A percentile compares a stretch with the other conserved stretches of the same genome.
phyloP scores from a whole-genome alignment of 2,888 invertebrate genomes.

The Pecten maximus region DNA sequence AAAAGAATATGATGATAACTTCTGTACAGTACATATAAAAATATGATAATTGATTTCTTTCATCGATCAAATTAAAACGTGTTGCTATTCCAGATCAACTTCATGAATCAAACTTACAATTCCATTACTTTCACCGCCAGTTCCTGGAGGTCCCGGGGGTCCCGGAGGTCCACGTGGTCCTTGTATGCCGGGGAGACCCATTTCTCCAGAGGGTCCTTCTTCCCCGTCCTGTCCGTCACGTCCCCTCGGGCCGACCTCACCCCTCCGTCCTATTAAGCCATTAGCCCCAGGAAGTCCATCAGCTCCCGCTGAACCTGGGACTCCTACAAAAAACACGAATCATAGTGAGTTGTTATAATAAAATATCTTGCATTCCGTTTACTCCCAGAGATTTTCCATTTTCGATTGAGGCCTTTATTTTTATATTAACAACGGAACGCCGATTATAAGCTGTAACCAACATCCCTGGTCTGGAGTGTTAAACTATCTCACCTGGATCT shows the following conservation, averaged over 20 bases:
- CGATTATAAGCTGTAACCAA: no score
- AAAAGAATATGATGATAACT: no score
- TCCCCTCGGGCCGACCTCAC: neutral
- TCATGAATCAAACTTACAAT: neutral
- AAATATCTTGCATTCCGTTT: neutral
- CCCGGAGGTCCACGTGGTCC: neutral
- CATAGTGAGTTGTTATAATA: neutral
- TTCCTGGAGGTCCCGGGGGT: neutral
- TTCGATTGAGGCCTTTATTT: neutral
- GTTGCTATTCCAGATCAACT: neutral
- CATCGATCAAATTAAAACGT: neutral
- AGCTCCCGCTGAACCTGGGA: neutral
- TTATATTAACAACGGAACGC: neutral
- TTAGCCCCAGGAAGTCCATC: neutral
- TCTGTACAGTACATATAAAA: no score
- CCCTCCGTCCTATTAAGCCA: conserved; percentile 3
- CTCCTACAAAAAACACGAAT: neutral
- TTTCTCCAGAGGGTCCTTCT: neutral
- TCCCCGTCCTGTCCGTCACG: neutral
- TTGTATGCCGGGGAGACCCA: neutral
- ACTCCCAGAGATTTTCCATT: no score
- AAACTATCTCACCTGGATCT: neutral
- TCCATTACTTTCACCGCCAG: neutral
- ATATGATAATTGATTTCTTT: neutral
- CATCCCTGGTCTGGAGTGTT: no score